Conservation (phyloP, 2,113 vertebrate genomes). For the Chinchilla lanigera region DNA sequence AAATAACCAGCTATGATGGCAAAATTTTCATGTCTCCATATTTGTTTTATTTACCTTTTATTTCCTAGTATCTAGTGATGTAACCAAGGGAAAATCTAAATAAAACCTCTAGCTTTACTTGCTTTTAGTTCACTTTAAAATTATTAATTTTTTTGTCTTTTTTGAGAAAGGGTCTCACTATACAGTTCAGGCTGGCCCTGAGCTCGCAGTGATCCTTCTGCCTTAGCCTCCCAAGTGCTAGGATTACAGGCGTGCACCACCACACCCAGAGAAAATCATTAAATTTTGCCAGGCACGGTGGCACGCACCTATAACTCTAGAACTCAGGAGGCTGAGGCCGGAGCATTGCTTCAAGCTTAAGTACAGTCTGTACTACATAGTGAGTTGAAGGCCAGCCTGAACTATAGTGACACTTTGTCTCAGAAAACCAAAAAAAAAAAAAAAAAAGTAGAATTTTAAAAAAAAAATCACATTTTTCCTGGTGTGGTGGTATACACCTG, state of each 20-base stretch:
- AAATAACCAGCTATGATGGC: background rate
- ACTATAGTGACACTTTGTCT: too few species aligned
- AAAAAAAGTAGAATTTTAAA: too few species aligned
- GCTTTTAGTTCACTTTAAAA: background rate
- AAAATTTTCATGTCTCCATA: background rate
- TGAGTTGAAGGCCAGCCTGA: background rate
- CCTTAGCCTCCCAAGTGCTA: too few species aligned
- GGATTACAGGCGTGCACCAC: too few species aligned
- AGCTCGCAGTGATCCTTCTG: too few species aligned
- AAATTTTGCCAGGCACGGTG: background rate
- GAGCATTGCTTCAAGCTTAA: background rate
- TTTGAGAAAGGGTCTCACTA: too few species aligned
- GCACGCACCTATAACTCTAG: background rate
- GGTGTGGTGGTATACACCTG: too few species aligned
- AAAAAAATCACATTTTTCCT: too few species aligned
- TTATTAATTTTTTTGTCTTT: background rate
- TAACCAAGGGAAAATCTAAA: background rate
- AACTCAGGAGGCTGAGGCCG: background rate
- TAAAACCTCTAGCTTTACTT: background rate
- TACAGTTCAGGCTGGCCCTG: too few species aligned
- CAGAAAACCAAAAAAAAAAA: too few species aligned
- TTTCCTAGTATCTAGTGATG: background rate
- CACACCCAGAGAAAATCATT: too few species aligned
- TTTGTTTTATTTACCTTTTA: background rate
- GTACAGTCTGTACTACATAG: background rate